Evolutionary conservation across 2,797 vertebrate species (phyloP), one percentile per base, ranked within the genome.

Genomic region (Steatocranus sp.): DNA sequence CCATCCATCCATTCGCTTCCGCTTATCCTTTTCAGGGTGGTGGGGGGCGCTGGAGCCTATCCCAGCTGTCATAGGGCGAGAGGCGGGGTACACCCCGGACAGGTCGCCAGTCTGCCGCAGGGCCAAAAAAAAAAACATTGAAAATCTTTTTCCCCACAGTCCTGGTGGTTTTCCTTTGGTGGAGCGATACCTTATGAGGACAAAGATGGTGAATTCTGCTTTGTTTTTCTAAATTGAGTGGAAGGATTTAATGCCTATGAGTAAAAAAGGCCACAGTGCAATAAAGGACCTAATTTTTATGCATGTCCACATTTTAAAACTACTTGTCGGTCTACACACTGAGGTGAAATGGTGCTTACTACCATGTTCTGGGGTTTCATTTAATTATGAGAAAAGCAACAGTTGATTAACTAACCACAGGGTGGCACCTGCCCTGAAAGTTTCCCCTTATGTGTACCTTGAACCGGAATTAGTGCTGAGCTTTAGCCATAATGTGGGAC

Each of bases 401-500:
- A 68, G 63, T 23, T 68, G 8, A 27, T 18, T 46, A 11, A 30
- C 9, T 18, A 70, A 46, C 23, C 36, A 46, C 66, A 46, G 66
- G 38, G 4, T 46, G 41, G 41, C 1, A 1, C 23, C 41, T 18
- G 15, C 17, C 41, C 66, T 0, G 23, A 70, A 30, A 2, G 6
- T 11, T 70, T 70, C 3, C 23, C 66, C 15, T 70, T 46, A 70
- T 27, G 23, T 11, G 41, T 46, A 0, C 66, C 15, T 46, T 18
- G 3, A 73, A 48, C 66, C 0, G 0, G 41, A 46, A 18, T 46
- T 48, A 73, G 4, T n/a, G 66, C 41, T 1, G 4, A 46, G 25
- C 4, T 73, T 73, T 48, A 48, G 17, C 25, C 66, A 73, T 11
- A 48, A 73, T 27, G 1, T 73, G 23, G 41, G 25, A 48, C 41